Base-by-base conservation (phyloP, 35 echinoderm and acorn worm genomes). In the Apostichopus californicus region DNA sequence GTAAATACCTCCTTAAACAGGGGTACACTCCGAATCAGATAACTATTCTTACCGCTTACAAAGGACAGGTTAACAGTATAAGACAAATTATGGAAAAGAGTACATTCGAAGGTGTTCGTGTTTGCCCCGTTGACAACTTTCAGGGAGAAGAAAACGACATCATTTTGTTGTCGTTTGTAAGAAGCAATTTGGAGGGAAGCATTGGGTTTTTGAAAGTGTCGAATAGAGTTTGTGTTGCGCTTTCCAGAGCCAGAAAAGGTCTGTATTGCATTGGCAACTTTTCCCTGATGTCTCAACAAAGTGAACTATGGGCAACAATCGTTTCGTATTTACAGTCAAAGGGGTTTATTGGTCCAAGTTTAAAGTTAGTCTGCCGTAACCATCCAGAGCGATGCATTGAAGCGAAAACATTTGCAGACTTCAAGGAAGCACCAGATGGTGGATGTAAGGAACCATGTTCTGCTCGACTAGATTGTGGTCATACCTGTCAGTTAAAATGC, bases 91-190 rank as follows among this genome's bases (percentile, higher is more conserved):
- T 96, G 95, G 25, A 56, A 2, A 54, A 95, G 10, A 87, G 66
- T 77, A 90, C 28, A 34, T 34, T 34, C 28, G 28, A 34, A 34
- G 28, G 28, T 34, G 28, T 34, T 34, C 28, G 28, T 68, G 92
- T 98, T 10, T 80, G 86, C 15, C 60, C 94, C 2, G 78, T 95
- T 8, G 94, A 95, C 55, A 95, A 95, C 54, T 95, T 90, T 87
- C 94, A 95, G 57, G 94, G 94, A 65, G 94, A 95, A 86, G 96
- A 98, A 75, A 98, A 98, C 79, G 94, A 98, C 22, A 92, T 98
- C 12, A 95, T 98, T 57, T 28, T 98, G 5, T 78, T 98, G 11
- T 98, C 96, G 7, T 78, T 98, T 24, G 96, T 98, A 8, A 61
- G 96, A 23, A 98, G 96, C 26, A 98, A 98, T 57, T 54, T 92